Base-by-base conservation (phyloP, 2,888 invertebrate species). In the Laspeyria flexula region DNA sequence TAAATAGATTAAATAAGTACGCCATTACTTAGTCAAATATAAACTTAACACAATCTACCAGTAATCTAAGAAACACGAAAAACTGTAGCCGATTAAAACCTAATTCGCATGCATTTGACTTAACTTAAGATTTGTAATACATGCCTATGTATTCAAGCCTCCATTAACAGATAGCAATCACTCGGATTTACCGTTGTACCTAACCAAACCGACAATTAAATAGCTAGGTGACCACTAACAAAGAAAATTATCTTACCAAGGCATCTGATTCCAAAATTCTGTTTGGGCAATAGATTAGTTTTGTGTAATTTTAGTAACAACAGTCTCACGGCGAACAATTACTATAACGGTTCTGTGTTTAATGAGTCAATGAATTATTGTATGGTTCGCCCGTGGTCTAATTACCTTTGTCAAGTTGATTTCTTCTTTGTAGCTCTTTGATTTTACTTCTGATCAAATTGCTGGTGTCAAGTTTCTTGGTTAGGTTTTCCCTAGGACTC, bases 341-440 rank as follows among this genome's bases (percentile, higher is more conserved):
- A 82, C 63, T 54, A 56, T 80, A 81, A 77, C 82, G 81, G 82
- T 71, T 59, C 59, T 63, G 57, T 53, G 60, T 69, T 68, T 79
- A 79, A 81, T 81, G 80, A 82, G 78, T 81, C 82, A 76, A 78
- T 79, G 80, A 79, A 72, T 78, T 77, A 75, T 81, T 76, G 73
- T 73, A 61, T 39, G 30, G 47, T 43, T 40, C 40, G 23, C n/a
- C 30, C 51, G 23, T 37, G 44, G 40, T 40, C 45, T 50, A 69
- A 65, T 69, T 69, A 61, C n/a, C n/a, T n/a, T n/a, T n/a, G n/a
- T n/a, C n/a, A n/a, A n/a, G n/a, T n/a, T n/a, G n/a, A n/a, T n/a
- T n/a, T n/a, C n/a, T n/a, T n/a, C n/a, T n/a, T n/a, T n/a, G n/a
- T n/a, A n/a, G n/a, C n/a, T n/a, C n/a, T n/a, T n/a, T n/a, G n/a